Conservation (phyloP, 2,113 vertebrate species). For the Chaetura pelagica region DNA sequence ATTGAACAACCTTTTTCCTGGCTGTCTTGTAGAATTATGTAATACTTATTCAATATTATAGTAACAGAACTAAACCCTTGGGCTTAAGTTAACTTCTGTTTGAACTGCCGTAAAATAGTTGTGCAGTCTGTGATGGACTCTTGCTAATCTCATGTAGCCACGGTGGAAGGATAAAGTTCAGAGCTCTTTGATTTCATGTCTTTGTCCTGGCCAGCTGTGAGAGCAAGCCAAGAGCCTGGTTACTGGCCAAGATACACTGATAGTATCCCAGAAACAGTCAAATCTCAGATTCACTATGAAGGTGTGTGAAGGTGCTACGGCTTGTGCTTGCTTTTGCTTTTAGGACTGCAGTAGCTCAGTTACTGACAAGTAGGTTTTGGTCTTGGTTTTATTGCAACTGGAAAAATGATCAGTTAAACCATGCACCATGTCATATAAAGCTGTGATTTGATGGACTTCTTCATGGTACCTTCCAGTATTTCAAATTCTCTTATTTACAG, state of each 20-base stretch:
- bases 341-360: not conserved
- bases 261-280: fast-evolving
- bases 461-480: not conserved
- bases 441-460: not conserved
- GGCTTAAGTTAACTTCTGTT: not conserved
- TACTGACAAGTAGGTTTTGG: not conserved
- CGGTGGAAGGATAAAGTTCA: not conserved
- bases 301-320: not conserved
- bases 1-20: not conserved
- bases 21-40: not conserved
- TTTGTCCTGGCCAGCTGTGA: not conserved
- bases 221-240: not conserved
- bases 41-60: not conserved
- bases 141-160: not conserved
- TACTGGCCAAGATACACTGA: not conserved
- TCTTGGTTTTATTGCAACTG: not conserved
- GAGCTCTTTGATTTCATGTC: not conserved
- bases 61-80: not conserved
- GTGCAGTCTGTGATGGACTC: not conserved
- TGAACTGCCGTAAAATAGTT: not conserved
- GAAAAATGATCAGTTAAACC: not conserved
- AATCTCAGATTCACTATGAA: not conserved
- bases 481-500: not conserved
- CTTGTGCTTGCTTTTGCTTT: not conserved
- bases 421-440: fast-evolving